Evolutionary conservation across 2,113 vertebrate genomes (phyloP).

Genomic region (Microtus oregoni): DNA sequence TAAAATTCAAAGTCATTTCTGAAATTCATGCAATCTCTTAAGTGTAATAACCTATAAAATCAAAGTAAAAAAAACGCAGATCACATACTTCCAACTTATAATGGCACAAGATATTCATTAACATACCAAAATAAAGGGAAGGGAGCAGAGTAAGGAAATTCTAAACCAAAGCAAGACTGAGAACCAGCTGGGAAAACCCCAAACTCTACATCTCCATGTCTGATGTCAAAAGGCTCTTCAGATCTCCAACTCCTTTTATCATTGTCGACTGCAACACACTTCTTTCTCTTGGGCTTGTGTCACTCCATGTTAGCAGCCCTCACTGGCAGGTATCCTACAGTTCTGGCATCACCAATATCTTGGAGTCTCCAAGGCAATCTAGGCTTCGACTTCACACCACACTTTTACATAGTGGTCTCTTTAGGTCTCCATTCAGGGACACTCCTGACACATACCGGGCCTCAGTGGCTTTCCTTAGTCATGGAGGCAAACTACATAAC

Average conservation of each 20-base stretch:
- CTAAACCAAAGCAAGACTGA: background rate
- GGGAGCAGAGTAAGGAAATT: background rate
- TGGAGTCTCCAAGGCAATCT: background rate
- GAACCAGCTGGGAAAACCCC: background rate
- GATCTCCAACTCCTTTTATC: background rate
- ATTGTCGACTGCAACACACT: background rate
- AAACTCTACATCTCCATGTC: background rate
- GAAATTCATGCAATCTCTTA: background rate
- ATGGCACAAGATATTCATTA: background rate
- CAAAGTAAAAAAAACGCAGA: background rate
- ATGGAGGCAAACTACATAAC: background rate
- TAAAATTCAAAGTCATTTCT: background rate
- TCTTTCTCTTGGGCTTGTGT: background rate
- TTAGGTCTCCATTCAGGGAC: background rate
- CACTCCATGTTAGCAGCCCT: background rate
- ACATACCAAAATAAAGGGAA: background rate
- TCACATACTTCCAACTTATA: background rate
- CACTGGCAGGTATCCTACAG: background rate
- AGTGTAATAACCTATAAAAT: background rate
- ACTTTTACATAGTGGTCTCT: background rate
- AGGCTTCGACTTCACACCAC: background rate
- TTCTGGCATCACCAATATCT: background rate
- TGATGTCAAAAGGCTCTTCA: background rate
- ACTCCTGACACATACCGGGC: background rate
- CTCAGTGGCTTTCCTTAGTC: background rate